A percentile compares a stretch with the other conserved stretches of the same genome.
phyloP scores from a whole-genome alignment of 2,797 vertebrate species.

The Coracias cyanogaster region DNA sequence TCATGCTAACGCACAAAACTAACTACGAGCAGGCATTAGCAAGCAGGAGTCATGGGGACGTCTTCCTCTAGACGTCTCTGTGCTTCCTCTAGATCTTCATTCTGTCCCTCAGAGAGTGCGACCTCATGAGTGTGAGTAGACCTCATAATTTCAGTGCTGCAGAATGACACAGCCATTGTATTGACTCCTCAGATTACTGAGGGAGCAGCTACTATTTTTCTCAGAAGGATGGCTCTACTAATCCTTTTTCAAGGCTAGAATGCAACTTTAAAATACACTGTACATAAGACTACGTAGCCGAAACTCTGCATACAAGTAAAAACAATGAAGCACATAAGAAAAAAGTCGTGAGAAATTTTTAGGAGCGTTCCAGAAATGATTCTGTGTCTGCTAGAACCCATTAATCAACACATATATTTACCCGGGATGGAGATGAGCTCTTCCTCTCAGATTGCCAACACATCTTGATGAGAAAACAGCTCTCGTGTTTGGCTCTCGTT shows the following conservation, averaged over 20 bases:
- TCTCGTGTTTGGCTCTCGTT: background rate
- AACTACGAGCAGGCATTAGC: background rate
- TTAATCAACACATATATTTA: background rate
- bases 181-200: background rate
- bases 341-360: background rate
- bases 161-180: background rate
- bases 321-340: background rate
- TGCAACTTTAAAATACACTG: background rate
- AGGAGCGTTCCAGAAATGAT: background rate
- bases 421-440: background rate
- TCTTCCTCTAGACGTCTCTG: too few species aligned
- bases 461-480: background rate
- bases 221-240: background rate
- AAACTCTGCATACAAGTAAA: slow-evolving; percentile 4
- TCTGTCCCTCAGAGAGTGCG: background rate
- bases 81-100: background rate
- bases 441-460: background rate
- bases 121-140: too few species aligned
- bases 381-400: background rate
- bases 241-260: background rate
- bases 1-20: background rate
- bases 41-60: background rate
- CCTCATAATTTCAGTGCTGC: background rate
- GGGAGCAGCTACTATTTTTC: background rate
- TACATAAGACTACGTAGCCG: background rate